These are phyloP conservation scores for Numenius arquata DNA, from an alignment of 2,113 vertebrate genomes.

Conservation along the genomic window DNA sequence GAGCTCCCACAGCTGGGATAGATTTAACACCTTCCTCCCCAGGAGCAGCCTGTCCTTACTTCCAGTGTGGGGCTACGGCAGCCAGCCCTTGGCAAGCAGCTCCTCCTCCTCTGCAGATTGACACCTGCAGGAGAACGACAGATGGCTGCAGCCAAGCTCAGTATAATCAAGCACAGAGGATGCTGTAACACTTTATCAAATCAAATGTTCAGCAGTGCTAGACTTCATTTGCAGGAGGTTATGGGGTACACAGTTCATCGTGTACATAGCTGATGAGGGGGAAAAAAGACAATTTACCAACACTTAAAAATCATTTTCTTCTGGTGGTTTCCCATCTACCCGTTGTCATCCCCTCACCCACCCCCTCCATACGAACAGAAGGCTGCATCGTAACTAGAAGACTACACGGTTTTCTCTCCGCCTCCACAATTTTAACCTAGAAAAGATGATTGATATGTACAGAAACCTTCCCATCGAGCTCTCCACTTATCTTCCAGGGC, in stretches of 20 bases:
- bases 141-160: not conserved
- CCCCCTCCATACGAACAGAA: not conserved
- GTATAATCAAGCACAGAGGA: not conserved
- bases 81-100: not conserved
- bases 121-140: not conserved
- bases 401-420: rapidly evolving
- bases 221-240: not conserved
- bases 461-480: not conserved
- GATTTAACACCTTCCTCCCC: conserved; percentile 22
- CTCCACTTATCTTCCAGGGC: not conserved
- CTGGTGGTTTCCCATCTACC: not conserved
- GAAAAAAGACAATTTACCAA: not conserved
- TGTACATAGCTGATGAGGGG: not conserved
- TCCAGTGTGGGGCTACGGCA: rapidly evolving
- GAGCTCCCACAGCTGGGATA: not conserved
- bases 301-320: not conserved
- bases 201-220: not conserved
- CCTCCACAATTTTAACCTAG: not conserved
- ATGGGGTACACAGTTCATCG: not conserved
- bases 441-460: not conserved
- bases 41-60: not conserved
- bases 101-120: not conserved
- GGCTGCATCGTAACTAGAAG: not conserved
- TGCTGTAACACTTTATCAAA: not conserved
- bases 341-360: not conserved